Conservation (phyloP, 2,888 invertebrate species). For the Rhopalosiphum nymphaeae region DNA sequence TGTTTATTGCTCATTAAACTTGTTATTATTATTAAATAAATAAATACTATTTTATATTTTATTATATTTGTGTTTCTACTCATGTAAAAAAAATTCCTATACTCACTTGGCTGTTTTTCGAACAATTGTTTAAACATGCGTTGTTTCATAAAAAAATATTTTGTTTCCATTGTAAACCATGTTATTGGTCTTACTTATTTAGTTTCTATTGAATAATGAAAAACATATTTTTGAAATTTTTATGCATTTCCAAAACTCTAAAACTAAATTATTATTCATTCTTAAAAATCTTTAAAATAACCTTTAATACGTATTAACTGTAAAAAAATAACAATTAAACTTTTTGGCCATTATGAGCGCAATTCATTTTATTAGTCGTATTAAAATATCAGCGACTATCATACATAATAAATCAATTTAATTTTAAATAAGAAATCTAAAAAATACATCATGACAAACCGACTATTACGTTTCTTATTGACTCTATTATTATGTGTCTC, state of each 20-base stretch:
- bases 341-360: neutral
- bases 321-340: neutral
- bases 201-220: neutral
- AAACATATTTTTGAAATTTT: neutral
- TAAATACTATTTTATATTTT: neutral
- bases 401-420: neutral
- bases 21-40: neutral
- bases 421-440: neutral
- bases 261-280: neutral
- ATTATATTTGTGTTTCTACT: neutral
- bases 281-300: neutral
- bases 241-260: neutral
- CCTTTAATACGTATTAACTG: neutral
- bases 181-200: neutral
- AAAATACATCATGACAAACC: neutral
- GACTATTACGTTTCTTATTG: neutral
- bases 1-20: neutral
- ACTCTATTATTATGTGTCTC: neutral
- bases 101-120: neutral
- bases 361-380: neutral
- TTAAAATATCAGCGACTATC: neutral
- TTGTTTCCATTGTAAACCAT: neutral
- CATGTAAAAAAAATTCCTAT: neutral
- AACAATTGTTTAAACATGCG: neutral
- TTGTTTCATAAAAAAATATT: neutral